Base-by-base conservation (phyloP, 2,797 vertebrate genomes). In the Naso thynnoides region DNA sequence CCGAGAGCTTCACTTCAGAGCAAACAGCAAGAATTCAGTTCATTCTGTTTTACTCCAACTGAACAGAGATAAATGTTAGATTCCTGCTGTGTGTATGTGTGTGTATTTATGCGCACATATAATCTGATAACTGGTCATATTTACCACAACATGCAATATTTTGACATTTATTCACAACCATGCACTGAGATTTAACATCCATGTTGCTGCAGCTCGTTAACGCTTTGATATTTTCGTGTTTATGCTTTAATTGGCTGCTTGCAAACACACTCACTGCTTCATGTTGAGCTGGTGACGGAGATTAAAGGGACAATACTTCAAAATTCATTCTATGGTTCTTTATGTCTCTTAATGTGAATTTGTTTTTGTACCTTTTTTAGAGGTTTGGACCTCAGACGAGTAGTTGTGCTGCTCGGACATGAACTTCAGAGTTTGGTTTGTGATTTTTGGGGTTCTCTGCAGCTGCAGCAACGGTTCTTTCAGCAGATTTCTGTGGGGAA, bases 401-500 rank as follows among this genome's bases (percentile, higher is more conserved):
- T 55, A 48, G 31, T 31, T 31, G 4, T 4, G 31, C 31, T 31
- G 31, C 31, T 42, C 16, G 52, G 24, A 54, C 5, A 0, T 31
- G 27, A 55, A 60, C 45, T 41, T 58, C 50, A 57, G 44, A 47
- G 24, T 10, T 33, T 29, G 3, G 9, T 55, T 19, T 13, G 31
- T 18, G 10, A 26, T 49, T 36, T 49, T 69, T 19, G 24, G 23
- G 24, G 1, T 0, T 42, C 33, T 50, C 36, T 50, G 65, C 31
- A 23, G 59, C 27, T 8, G 13, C 67, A 11, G 49, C 24, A 23
- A 49, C 49, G 26, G 31, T 21, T 19, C 53, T 58, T 47, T 31
- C 52, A 21, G 13, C 44, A 44, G 36, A 70, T 41, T 76, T 71
- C 65, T 61, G 16, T 15, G 71, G 66, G 57, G 26, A 41, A 75